phyloP scores from a whole-genome alignment of 2,797 vertebrate genomes.

The Eutrigla gurnardus region DNA sequence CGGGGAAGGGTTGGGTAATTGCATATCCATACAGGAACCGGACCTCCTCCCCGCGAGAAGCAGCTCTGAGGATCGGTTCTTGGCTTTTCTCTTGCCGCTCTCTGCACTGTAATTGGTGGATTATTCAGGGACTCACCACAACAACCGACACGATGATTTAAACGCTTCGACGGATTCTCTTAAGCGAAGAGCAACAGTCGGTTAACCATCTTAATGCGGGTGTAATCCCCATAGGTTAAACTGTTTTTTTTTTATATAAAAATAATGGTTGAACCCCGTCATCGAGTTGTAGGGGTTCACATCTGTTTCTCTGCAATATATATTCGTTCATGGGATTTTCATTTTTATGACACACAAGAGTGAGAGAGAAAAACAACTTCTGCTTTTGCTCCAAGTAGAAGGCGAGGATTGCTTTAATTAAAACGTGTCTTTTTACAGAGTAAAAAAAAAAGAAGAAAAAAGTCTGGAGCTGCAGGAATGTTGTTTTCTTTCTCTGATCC shows the following conservation, averaged over 20 bases:
- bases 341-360: conserved; percentile 68
- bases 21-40: conserved; percentile 41
- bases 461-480: conserved; percentile 79
- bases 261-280: conserved; percentile 63
- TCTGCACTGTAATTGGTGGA: conserved; percentile 63
- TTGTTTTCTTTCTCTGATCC: conserved; percentile 80
- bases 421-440: conserved; percentile 78
- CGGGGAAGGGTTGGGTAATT: conserved; percentile 53
- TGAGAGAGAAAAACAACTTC: conserved; percentile 59
- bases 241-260: conserved; percentile 29
- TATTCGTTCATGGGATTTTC: conserved; percentile 58
- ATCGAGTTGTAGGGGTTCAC: conserved; percentile 58
- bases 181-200: conserved; percentile 44
- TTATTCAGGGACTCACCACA: conserved; percentile 65
- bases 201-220: conserved; percentile 57
- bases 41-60: conserved; percentile 53
- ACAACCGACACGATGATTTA: conserved; percentile 46
- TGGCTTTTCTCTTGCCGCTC: conserved; percentile 32
- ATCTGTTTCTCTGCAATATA: conserved; percentile 71
- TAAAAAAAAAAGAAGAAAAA: conserved; percentile 62
- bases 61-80: conserved; percentile 48
- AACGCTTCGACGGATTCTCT: conserved; percentile 50
- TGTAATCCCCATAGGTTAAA: conserved; percentile 37
- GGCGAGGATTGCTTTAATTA: conserved; percentile 77
- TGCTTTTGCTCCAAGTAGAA: conserved; percentile 55